These are phyloP conservation scores for Drosophila eugracilis DNA, from an alignment of 1,140 invertebrate species.

Conservation along the genomic window DNA sequence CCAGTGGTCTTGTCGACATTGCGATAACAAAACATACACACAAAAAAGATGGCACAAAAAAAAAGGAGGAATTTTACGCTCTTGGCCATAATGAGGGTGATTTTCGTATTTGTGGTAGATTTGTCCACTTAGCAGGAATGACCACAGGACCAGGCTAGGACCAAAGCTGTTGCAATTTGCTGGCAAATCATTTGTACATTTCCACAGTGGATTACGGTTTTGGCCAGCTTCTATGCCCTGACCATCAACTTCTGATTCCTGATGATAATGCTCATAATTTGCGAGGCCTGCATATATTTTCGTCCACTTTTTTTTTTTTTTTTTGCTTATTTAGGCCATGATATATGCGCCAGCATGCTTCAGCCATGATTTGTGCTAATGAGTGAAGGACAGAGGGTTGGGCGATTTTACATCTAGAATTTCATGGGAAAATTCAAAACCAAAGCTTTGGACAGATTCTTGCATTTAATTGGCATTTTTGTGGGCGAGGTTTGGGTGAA, in stretches of 20 bases:
- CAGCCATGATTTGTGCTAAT: constrained; percentile 73
- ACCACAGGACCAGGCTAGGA: constrained; percentile 63
- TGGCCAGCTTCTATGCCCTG: constrained; percentile 5
- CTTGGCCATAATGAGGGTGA: constrained; percentile 83
- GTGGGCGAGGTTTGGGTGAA: constrained; percentile 12
- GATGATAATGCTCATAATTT: constrained; percentile 80
- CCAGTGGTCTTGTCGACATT: constrained; percentile 79
- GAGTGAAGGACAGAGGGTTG: constrained; percentile 31
- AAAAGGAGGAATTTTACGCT: constrained; percentile 63
- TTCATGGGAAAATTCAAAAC: constrained; percentile 26
- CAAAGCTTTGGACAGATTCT: constrained; percentile 36
- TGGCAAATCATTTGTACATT: constrained; percentile 81
- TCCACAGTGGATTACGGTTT: constrained; percentile 78
- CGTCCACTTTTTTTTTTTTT: background rate
- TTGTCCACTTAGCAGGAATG: constrained; percentile 83
- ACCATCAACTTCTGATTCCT: constrained; percentile 29
- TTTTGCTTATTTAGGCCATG: constrained; percentile 25
- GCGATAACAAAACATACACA: constrained; percentile 65
- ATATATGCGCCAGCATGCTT: constrained; percentile 71
- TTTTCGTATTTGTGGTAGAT: constrained; percentile 84
- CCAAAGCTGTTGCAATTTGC: constrained; percentile 75
- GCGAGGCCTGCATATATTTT: constrained; percentile 72
- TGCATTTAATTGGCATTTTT: constrained; percentile 66
- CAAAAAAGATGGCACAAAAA: constrained; percentile 1
- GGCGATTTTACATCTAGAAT: constrained; percentile 30